Conservation (phyloP, 1,140 invertebrate genomes). For the Caerostris darwini region DNA sequence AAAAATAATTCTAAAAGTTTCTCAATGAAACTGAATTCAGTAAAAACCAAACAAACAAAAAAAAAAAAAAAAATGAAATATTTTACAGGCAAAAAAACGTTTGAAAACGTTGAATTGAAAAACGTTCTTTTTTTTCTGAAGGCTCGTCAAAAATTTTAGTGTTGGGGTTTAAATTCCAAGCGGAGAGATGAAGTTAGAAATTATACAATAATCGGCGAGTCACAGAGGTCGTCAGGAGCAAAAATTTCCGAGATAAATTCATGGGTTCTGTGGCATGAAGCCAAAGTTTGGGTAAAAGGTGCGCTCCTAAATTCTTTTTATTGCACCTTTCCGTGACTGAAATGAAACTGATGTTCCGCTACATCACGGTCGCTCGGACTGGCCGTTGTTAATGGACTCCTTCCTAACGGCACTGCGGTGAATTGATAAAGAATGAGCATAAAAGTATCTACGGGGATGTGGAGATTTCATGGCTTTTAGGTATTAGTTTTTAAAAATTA, state of each 20-base stretch:
- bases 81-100: background rate
- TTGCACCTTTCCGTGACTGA: slow-evolving; percentile 53
- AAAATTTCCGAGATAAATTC: slow-evolving; percentile 36
- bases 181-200: background rate
- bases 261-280: background rate
- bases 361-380: background rate
- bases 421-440: no score
- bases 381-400: background rate
- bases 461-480: no score
- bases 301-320: slow-evolving; percentile 51
- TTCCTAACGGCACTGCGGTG: no score
- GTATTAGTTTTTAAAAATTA: no score
- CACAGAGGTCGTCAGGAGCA: background rate
- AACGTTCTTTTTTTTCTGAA: no score
- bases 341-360: slow-evolving; percentile 19
- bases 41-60: background rate
- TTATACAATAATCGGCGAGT: slow-evolving; percentile 13
- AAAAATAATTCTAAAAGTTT: background rate
- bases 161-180: background rate
- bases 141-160: background rate
- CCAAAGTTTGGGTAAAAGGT: slow-evolving; percentile 9
- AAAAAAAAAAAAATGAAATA: background rate
- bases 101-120: no score
- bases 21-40: background rate
- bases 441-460: no score